Evolutionary conservation across 1,140 invertebrate species (phyloP).

Genomic region (Papilio helenus): DNA sequence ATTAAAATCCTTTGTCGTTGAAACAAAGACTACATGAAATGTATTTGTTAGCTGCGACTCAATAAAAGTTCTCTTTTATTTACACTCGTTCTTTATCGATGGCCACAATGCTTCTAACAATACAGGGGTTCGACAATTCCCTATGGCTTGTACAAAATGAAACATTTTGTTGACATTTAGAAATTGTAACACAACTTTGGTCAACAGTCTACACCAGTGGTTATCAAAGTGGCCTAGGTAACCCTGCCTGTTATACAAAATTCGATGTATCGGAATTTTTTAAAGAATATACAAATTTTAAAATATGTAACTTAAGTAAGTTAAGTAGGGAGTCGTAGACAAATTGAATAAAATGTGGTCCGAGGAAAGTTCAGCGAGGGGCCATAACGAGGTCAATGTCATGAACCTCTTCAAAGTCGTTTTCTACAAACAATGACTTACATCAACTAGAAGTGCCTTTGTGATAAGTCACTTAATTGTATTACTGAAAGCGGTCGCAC

Average conservation of each 20-base stretch:
- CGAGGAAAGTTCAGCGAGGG: background rate
- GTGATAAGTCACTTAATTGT: no score
- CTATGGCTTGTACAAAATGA: background rate
- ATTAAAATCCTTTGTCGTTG: background rate
- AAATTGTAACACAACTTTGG: background rate
- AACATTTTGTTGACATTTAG: background rate
- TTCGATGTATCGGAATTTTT: no score
- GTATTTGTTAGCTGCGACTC: background rate
- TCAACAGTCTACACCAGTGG: no score
- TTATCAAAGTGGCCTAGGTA: no score
- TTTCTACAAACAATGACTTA: background rate
- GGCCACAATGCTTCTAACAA: constrained; percentile 4
- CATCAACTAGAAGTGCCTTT: background rate
- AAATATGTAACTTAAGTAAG: background rate
- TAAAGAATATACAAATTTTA: background rate
- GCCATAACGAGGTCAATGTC: background rate
- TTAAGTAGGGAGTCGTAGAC: no score
- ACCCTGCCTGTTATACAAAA: no score
- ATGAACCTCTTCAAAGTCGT: background rate
- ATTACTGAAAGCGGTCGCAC: no score
- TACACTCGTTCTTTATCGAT: constrained; percentile 5
- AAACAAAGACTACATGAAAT: constrained; percentile 7
- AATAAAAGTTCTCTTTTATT: constrained; percentile 21
- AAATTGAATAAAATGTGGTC: background rate
- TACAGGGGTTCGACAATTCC: background rate